phyloP scores from a whole-genome alignment of 2,888 invertebrate genomes.

The Pterobdella sp. region DNA sequence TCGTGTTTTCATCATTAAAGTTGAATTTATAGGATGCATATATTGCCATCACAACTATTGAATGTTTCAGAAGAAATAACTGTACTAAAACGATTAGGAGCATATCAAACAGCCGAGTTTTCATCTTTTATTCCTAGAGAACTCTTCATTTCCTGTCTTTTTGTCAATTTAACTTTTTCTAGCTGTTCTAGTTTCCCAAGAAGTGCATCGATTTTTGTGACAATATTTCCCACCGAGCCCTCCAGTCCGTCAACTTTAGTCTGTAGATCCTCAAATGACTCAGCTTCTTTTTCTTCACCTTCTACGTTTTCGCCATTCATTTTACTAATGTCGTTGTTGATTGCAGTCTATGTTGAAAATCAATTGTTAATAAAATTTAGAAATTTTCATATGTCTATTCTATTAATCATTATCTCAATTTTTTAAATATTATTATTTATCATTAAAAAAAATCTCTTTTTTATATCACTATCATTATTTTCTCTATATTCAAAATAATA shows the following conservation, averaged over 20 bases:
- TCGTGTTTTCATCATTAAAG: no score
- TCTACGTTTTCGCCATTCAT: slow-evolving; percentile 53
- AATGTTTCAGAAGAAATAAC: no score
- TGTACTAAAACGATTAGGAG: no score
- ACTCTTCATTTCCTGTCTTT: slow-evolving; percentile 45
- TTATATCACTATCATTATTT: neutral
- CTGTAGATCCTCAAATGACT: slow-evolving; percentile 53
- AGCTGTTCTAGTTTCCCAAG: slow-evolving; percentile 54
- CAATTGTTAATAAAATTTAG: no score
- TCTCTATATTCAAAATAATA: neutral
- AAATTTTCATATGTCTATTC: neutral
- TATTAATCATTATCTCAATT: neutral
- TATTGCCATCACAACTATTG: no score
- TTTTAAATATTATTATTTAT: neutral
- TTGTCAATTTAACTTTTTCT: slow-evolving; percentile 54
- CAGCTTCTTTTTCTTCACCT: slow-evolving; percentile 51
- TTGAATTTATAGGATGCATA: no score
- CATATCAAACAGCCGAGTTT: no score
- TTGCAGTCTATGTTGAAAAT: neutral
- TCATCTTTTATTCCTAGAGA: no score
- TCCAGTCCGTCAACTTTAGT: slow-evolving; percentile 56
- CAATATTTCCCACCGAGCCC: slow-evolving; percentile 53
- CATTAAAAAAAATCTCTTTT: no score
- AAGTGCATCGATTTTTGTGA: slow-evolving; percentile 55
- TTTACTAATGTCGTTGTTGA: slow-evolving; percentile 44